Evolutionary conservation across 2,888 invertebrate species (phyloP).

Genomic region (Hoplodrina blanda): DNA sequence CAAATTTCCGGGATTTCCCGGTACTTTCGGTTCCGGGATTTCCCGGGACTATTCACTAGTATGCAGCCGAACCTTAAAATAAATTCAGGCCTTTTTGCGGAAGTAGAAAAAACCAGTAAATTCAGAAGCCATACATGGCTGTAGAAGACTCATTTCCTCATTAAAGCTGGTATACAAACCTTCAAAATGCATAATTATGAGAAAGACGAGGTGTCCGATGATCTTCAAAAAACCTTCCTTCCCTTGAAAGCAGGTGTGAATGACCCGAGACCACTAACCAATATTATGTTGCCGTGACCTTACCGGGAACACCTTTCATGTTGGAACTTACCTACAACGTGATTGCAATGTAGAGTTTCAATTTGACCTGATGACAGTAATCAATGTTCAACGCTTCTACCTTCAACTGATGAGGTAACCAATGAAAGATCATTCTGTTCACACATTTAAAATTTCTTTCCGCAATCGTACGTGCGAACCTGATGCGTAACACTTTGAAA

Average conservation of each 20-base stretch:
- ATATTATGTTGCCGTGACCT: too few relatives aligned
- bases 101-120: slow-evolving; percentile 22
- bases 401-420: slow-evolving; percentile 19
- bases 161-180: slow-evolving; percentile 1
- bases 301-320: too few relatives aligned
- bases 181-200: slow-evolving; percentile 16
- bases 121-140: slow-evolving; percentile 30
- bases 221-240: slow-evolving; percentile 30
- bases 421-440: slow-evolving; percentile 40
- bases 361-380: slow-evolving; percentile 13
- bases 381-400: slow-evolving; percentile 20
- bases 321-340: too few relatives aligned
- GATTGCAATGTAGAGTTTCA: too few relatives aligned
- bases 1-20: too few relatives aligned
- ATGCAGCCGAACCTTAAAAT: neutral
- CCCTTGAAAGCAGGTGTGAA: slow-evolving; percentile 34
- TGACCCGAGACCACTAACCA: slow-evolving; percentile 7
- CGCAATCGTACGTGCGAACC: slow-evolving; percentile 21
- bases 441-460: slow-evolving; percentile 30
- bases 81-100: slow-evolving; percentile 3
- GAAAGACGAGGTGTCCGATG: slow-evolving; percentile 18
- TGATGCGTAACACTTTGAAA: slow-evolving; percentile 20
- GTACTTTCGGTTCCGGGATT: too few relatives aligned
- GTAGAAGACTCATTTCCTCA: slow-evolving; percentile 31
- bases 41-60: too few relatives aligned